Conservation (phyloP, 1,140 invertebrate genomes). For the Tenebrio molitor region DNA sequence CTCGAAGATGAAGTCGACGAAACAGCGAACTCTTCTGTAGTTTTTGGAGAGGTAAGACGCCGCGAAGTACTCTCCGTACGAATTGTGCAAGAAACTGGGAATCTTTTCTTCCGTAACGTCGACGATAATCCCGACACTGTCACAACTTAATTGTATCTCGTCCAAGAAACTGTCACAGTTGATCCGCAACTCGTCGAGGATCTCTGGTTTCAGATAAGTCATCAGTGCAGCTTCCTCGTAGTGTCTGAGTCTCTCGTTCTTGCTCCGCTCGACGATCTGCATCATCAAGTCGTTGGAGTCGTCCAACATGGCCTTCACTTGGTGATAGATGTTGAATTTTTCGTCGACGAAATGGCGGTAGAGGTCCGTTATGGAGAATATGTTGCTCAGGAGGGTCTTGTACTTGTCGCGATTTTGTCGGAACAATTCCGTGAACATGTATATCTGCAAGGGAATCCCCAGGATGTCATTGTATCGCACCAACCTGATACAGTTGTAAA, state of each 20-base stretch:
- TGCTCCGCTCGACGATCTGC: not conserved
- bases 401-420: not conserved
- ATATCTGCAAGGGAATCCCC: constrained; percentile 7
- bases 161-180: not conserved
- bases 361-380: not conserved
- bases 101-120: constrained; percentile 11
- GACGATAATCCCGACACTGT: not conserved
- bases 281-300: not conserved
- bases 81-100: not conserved
- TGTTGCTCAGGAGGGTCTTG: not conserved
- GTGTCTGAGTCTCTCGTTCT: not conserved
- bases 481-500: not conserved
- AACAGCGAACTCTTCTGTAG: not conserved
- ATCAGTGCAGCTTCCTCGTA: not conserved
- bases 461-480: constrained; percentile 1
- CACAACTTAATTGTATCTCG: not conserved
- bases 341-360: not conserved
- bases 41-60: not conserved
- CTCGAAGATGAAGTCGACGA: not conserved
- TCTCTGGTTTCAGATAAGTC: not conserved
- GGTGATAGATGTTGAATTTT: not conserved
- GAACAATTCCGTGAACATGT: constrained; percentile 26
- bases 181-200: not conserved
- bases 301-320: not conserved
- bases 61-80: constrained; percentile 1